Percentiles rank a stretch among this genome's conserved stretches.
Evolutionary conservation across 2,888 invertebrate species (phyloP).

Genomic region (Microctonus hyperodae): DNA sequence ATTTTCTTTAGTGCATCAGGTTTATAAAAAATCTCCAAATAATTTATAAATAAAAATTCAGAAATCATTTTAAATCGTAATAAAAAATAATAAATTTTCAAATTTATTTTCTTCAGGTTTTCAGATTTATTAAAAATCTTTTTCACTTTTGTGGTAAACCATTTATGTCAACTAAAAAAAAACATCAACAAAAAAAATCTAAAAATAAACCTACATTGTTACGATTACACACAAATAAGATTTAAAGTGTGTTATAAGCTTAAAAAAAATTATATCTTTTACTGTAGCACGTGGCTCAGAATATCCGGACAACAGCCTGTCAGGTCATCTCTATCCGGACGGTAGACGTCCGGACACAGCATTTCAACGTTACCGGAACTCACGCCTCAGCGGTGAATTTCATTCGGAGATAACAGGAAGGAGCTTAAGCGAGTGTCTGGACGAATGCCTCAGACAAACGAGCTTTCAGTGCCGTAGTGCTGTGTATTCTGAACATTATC

Average conservation of each 20-base stretch:
- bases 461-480: slow-evolving; percentile 91
- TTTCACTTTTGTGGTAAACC: too few species aligned
- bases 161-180: too few species aligned
- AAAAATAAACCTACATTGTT: slow-evolving; percentile 24
- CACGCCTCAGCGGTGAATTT: slow-evolving; percentile 85
- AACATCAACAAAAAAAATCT: too few species aligned
- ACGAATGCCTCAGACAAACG: slow-evolving; percentile 87
- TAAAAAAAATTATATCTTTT: slow-evolving; percentile 46
- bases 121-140: too few species aligned
- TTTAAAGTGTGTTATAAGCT: too few species aligned
- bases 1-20: too few species aligned
- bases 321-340: slow-evolving; percentile 83
- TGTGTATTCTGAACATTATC: slow-evolving; percentile 85
- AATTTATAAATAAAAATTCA: too few species aligned
- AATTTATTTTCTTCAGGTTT: too few species aligned
- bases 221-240: slow-evolving; percentile 27
- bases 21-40: too few species aligned
- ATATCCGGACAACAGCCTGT: slow-evolving; percentile 86
- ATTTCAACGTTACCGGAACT: slow-evolving; percentile 86
- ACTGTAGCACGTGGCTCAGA: slow-evolving; percentile 82
- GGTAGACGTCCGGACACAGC: slow-evolving; percentile 87
- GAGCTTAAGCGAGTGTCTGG: slow-evolving; percentile 87
- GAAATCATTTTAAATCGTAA: too few species aligned
- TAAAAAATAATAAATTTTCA: too few species aligned
- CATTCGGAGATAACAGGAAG: slow-evolving; percentile 89